Evolutionary conservation across 2,113 vertebrate species (phyloP).

Genomic region (Anoplopoma fimbria): DNA sequence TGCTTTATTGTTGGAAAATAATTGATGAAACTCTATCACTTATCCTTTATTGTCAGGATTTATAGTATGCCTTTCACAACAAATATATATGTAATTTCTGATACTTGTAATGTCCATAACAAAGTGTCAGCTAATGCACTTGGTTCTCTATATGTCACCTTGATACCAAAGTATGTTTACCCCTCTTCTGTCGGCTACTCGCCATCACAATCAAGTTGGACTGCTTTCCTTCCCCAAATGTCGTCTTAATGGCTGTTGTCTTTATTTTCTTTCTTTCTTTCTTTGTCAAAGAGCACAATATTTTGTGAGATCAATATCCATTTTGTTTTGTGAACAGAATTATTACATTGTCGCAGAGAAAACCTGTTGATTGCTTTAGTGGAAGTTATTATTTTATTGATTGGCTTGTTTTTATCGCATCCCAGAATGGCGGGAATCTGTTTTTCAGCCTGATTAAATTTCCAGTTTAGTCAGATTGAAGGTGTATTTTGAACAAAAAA

Average conservation of each 20-base stretch:
- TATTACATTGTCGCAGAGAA: neutral
- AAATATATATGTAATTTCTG: too few species aligned
- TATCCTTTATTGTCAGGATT: too few species aligned
- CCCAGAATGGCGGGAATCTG: neutral
- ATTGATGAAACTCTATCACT: too few species aligned
- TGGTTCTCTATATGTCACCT: neutral
- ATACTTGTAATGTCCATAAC: too few species aligned
- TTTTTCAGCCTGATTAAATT: slow-evolving; percentile 15
- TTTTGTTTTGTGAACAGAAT: neutral
- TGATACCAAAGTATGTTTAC: neutral
- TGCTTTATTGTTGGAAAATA: too few species aligned
- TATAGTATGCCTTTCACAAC: too few species aligned
- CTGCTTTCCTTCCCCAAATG: too few species aligned
- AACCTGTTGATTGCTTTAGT: neutral
- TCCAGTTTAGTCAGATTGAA: neutral
- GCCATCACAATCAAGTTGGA: too few species aligned
- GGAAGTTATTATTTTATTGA: neutral
- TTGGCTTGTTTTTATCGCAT: neutral
- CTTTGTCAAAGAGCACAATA: neutral
- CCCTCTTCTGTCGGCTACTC: too few species aligned
- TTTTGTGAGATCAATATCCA: neutral
- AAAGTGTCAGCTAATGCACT: too few species aligned
- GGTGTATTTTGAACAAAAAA: neutral
- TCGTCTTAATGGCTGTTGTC: too few species aligned
- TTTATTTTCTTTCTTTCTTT: too few species aligned